Evolutionary conservation across 2,888 invertebrate genomes (phyloP).

Genomic region (Ochropleura leucogaster): DNA sequence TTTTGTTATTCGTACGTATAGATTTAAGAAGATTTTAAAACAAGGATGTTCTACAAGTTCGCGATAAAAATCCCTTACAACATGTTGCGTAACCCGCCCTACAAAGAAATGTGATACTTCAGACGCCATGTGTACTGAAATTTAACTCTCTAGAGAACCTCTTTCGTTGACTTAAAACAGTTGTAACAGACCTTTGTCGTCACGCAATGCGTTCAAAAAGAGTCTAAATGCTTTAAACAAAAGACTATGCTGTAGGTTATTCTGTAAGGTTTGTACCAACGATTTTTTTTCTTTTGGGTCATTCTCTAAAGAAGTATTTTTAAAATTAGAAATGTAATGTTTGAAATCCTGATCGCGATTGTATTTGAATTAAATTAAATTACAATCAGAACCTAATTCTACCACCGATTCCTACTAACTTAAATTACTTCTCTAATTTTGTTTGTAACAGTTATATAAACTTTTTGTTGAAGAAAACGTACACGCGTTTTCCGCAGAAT

Average conservation of each 20-base stretch:
- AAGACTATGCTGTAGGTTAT: neutral
- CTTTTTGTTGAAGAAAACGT: neutral
- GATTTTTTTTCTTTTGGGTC: neutral
- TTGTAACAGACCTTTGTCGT: conserved; percentile 16
- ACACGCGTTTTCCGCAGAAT: conserved; percentile 1
- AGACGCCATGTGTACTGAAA: conserved; percentile 44
- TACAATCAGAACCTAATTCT: neutral
- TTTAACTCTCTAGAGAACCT: conserved; percentile 44
- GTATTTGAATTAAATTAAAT: neutral
- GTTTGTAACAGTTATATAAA: neutral
- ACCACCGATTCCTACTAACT: neutral
- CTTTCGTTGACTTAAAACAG: conserved; percentile 36
- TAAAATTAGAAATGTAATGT: neutral
- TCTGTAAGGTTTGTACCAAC: no score
- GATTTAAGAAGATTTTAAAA: neutral
- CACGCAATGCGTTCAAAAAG: conserved; percentile 57
- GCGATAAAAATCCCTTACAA: conserved; percentile 37
- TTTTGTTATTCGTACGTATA: neutral
- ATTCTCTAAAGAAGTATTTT: neutral
- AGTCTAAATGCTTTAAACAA: neutral
- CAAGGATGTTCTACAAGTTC: conserved; percentile 13
- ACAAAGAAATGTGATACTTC: conserved; percentile 31
- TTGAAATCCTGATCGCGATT: neutral
- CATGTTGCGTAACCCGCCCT: conserved; percentile 64
- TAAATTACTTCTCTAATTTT: neutral